These are phyloP conservation scores for Caenorhabditis becei DNA, from an alignment of 2,888 invertebrate species.

Conservation along the genomic window DNA sequence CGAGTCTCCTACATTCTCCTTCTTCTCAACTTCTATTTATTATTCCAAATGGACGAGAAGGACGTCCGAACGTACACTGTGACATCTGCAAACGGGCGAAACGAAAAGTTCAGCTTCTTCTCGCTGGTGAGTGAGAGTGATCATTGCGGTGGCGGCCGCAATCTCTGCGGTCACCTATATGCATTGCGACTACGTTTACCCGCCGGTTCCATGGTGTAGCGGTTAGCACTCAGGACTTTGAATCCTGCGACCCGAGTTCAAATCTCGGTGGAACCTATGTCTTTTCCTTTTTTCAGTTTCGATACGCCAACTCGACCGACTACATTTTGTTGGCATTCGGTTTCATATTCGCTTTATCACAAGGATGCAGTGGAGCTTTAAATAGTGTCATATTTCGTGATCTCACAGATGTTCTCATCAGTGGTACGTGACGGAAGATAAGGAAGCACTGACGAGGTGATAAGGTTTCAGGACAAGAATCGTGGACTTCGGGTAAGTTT, in stretches of 20 bases:
- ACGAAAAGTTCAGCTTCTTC: background rate
- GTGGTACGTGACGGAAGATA: constrained; percentile 9
- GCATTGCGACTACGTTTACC: background rate
- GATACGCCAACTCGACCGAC: constrained; percentile 37
- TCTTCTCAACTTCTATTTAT: background rate
- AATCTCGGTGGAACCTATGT: constrained; percentile 55
- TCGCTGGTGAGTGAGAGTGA: constrained; percentile 18
- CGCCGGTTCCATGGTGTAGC: constrained; percentile 64
- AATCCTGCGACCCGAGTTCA: constrained; percentile 74
- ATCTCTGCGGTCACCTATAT: background rate
- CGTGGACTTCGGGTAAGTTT: constrained; percentile 21
- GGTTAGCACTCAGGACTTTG: constrained; percentile 73
- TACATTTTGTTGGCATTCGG: constrained; percentile 29
- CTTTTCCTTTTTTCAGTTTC: constrained; percentile 45
- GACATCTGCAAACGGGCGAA: background rate
- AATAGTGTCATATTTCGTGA: constrained; percentile 46
- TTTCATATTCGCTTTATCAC: constrained; percentile 21
- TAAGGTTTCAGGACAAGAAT: constrained; percentile 25
- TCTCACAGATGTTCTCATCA: constrained; percentile 52
- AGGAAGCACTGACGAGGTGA: background rate
- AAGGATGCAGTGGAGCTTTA: constrained; percentile 35
- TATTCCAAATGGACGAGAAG: constrained; percentile 18
- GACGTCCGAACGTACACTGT: background rate
- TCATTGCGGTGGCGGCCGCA: background rate
- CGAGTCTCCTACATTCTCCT: background rate